Conservation (phyloP, 2,113 vertebrate species). For the Sinosuthora webbiana region DNA sequence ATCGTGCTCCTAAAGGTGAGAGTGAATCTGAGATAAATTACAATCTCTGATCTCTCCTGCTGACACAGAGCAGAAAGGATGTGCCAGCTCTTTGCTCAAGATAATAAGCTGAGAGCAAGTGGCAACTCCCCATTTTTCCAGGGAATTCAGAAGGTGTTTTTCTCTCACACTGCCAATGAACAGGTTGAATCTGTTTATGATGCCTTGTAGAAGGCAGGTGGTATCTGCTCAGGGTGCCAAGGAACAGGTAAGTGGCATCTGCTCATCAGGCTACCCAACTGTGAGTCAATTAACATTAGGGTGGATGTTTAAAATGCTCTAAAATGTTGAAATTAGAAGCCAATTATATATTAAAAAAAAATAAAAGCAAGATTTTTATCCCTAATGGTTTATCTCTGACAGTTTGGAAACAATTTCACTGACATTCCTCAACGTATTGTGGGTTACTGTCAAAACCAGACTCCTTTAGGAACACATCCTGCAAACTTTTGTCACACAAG, state of each 20-base stretch:
- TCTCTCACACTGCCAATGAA: background rate
- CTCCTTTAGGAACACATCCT: background rate
- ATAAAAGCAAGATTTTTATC: background rate
- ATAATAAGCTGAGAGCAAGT: background rate
- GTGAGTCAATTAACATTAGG: background rate
- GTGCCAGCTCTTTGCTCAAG: background rate
- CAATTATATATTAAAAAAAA: background rate
- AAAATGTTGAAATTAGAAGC: background rate
- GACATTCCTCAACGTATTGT: background rate
- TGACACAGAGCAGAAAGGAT: background rate
- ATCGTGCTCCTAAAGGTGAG: background rate
- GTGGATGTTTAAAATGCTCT: background rate
- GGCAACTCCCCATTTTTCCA: background rate
- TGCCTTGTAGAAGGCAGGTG: background rate
- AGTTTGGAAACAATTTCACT: background rate
- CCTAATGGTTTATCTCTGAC: background rate
- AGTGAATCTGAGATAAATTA: background rate
- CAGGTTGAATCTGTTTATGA: conserved; percentile 10
- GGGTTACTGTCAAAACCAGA: background rate
- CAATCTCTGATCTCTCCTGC: background rate
- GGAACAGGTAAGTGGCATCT: conserved; percentile 9
- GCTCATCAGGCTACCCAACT: background rate
- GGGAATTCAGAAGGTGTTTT: conserved; percentile 8
- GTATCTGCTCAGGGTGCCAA: background rate
- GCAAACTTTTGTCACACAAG: background rate